phyloP scores from a whole-genome alignment of 2,888 invertebrate genomes.

The Zhengitettix transpicula region DNA sequence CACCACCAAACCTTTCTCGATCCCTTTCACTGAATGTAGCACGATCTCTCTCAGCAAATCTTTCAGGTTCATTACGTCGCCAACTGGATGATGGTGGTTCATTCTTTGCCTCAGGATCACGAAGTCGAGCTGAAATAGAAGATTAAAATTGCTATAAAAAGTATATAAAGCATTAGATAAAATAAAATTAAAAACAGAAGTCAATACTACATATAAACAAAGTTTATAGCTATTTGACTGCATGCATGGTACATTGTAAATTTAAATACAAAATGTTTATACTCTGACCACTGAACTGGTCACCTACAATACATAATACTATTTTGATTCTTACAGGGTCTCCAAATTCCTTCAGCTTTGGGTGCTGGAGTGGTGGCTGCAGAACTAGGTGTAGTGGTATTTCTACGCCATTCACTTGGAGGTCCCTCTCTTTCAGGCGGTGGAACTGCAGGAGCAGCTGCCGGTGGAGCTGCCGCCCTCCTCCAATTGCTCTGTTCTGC shows the following conservation, averaged over 20 bases:
- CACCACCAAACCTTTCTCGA: not conserved
- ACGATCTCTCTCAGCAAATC: not conserved
- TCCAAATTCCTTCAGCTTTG: not conserved
- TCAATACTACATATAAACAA: not conserved
- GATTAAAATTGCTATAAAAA: not conserved
- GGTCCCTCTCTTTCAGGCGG: conserved; percentile 2
- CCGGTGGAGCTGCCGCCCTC: not conserved
- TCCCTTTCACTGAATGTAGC: not conserved
- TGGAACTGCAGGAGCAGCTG: not conserved
- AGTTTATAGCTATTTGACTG: not conserved
- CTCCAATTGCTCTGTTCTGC: conserved; percentile 2
- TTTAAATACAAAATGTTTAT: too few relatives aligned
- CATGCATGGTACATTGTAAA: not conserved
- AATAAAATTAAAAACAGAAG: not conserved
- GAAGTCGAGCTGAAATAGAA: not conserved
- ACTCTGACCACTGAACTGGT: too few relatives aligned
- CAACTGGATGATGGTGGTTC: not conserved
- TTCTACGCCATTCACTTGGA: conserved; percentile 5
- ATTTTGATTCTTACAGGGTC: not conserved
- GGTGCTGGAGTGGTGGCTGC: not conserved
- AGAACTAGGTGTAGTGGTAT: conserved; percentile 1
- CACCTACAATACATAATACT: not conserved
- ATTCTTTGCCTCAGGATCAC: not conserved
- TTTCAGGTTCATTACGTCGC: not conserved
- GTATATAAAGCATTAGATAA: not conserved